Conservation (phyloP, 2,113 vertebrate species). For the Urocitellus parryii region DNA sequence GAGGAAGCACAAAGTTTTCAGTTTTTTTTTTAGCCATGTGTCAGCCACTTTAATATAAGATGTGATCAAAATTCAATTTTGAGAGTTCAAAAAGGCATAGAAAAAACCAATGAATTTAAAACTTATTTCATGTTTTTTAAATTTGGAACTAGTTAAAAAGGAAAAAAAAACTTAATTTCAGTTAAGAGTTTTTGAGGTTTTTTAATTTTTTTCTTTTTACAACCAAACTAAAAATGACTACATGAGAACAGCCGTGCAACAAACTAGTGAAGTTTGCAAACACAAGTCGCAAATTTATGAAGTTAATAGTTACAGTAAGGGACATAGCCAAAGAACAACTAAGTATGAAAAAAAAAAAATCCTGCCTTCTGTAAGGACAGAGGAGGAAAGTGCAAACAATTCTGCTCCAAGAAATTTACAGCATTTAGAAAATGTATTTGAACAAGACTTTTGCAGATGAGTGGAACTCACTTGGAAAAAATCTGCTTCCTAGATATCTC, state of each 20-base stretch:
- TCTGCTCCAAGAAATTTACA: neutral
- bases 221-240: neutral
- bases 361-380: neutral
- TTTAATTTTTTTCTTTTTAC: neutral
- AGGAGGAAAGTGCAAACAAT: neutral
- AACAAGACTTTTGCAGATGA: neutral
- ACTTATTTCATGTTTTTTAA: slow-evolving; percentile 22
- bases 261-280: neutral
- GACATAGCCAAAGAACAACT: neutral
- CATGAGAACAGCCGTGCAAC: neutral
- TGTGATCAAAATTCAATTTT: slow-evolving; percentile 37
- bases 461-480: neutral
- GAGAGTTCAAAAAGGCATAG: slow-evolving; percentile 51
- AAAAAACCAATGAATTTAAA: neutral
- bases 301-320: neutral
- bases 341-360: neutral
- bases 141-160: neutral
- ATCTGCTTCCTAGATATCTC: neutral
- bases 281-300: neutral
- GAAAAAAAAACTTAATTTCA: neutral
- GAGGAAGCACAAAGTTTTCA: neutral
- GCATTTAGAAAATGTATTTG: neutral
- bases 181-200: neutral
- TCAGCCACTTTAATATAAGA: slow-evolving; percentile 59
- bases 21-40: neutral